Percentiles rank a stretch among this genome's conserved stretches.
These are phyloP conservation scores for Galerucella calmariensis DNA, from an alignment of 2,888 invertebrate genomes.

Conservation along the genomic window DNA sequence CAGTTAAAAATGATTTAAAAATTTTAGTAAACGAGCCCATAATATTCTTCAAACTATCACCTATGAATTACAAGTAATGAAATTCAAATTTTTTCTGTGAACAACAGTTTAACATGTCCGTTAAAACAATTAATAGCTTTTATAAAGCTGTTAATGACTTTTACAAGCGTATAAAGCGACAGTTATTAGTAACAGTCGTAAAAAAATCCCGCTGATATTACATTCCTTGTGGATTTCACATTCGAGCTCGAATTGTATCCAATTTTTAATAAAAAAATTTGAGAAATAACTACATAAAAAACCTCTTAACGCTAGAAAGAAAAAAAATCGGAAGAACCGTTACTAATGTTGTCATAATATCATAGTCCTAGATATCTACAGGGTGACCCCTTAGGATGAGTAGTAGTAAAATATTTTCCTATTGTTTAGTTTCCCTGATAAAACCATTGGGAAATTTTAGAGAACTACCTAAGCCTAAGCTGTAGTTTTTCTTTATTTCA, in stretches of 20 bases:
- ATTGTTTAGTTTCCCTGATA: too few relatives aligned
- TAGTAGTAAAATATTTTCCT: too few relatives aligned
- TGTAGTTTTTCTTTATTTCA: too few relatives aligned
- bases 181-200: background rate
- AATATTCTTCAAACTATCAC: too few relatives aligned
- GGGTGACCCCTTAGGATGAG: too few relatives aligned
- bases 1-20: too few relatives aligned
- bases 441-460: too few relatives aligned
- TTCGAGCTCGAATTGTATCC: background rate
- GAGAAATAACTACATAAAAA: constrained; percentile 5
- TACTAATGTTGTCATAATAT: background rate
- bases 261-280: background rate
- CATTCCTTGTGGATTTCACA: background rate
- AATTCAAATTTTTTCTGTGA: too few relatives aligned
- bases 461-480: too few relatives aligned
- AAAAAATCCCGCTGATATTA: background rate
- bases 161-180: background rate
- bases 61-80: too few relatives aligned
- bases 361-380: background rate
- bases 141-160: background rate
- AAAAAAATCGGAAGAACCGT: background rate
- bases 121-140: background rate
- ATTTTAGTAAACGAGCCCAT: too few relatives aligned
- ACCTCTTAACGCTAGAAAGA: background rate
- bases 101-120: too few relatives aligned